Evolutionary conservation across 2,113 vertebrate genomes (phyloP).

Genomic region (Panurus biarmicus): DNA sequence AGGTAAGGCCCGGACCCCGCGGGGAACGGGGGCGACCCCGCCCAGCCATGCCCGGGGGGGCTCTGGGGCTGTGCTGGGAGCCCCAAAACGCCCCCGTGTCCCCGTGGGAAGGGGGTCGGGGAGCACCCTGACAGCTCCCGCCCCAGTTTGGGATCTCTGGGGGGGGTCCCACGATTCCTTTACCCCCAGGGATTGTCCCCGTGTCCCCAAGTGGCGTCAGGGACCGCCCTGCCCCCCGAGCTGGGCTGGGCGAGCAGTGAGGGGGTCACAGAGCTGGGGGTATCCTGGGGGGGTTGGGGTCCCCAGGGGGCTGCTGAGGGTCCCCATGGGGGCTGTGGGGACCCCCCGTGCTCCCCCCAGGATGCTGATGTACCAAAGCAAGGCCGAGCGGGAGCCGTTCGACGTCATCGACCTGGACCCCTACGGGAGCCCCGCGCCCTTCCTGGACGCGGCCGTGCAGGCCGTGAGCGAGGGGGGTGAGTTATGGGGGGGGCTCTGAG

Average conservation of each 20-base stretch:
- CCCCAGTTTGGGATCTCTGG: neutral
- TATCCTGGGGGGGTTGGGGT: too few species aligned
- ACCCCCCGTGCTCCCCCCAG: conserved; percentile 12
- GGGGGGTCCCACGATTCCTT: neutral
- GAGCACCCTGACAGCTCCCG: too few species aligned
- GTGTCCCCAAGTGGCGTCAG: accelerated
- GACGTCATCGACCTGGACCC: conserved; percentile 92
- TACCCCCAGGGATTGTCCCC: accelerated
- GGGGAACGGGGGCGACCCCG: too few species aligned
- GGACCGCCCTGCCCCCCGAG: too few species aligned
- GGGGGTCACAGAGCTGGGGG: neutral
- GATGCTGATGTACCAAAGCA: conserved; percentile 82
- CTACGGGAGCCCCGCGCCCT: conserved; percentile 83
- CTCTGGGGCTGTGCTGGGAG: neutral
- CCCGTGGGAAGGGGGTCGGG: too few species aligned
- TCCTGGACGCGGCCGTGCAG: conserved; percentile 88
- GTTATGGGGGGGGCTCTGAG: neutral
- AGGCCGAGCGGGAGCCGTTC: conserved; percentile 72
- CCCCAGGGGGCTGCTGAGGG: neutral
- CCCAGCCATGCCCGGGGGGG: neutral
- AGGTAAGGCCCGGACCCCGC: conserved; percentile 63
- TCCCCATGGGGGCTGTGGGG: too few species aligned
- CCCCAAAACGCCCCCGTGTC: too few species aligned
- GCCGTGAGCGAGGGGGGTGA: conserved; percentile 86
- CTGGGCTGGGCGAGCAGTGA: too few species aligned